Evolutionary conservation across 1,140 invertebrate genomes (phyloP).

Genomic region (Hormaphis cornu): DNA sequence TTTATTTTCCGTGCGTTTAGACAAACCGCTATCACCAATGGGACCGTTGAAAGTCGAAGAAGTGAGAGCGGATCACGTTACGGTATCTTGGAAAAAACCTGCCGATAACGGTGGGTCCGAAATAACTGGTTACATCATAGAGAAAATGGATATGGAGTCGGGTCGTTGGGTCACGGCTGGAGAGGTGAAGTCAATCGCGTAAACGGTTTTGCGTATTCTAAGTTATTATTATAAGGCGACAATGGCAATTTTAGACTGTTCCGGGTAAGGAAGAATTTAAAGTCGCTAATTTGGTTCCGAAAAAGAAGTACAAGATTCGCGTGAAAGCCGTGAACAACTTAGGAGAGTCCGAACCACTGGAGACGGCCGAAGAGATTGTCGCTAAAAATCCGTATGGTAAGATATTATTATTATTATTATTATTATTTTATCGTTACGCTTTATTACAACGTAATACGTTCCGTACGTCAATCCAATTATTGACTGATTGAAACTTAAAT

Average conservation of each 20-base stretch:
- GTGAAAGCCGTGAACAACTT: constrained; percentile 98
- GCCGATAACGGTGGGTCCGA: constrained; percentile 87
- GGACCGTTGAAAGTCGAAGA: constrained; percentile 81
- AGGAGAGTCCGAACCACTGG: constrained; percentile 90
- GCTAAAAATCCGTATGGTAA: constrained; percentile 94
- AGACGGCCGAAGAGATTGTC: constrained; percentile 74
- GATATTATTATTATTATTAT: background rate
- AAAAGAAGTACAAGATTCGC: constrained; percentile 96
- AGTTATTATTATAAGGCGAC: background rate
- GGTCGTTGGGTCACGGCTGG: constrained; percentile 86
- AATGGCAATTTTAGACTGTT: constrained; percentile 37
- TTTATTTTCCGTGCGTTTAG: constrained; percentile 42
- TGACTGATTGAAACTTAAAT: too few relatives aligned
- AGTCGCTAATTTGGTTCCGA: constrained; percentile 86
- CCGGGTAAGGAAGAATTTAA: constrained; percentile 70
- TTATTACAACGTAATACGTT: constrained; percentile 10
- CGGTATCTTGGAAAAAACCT: constrained; percentile 89
- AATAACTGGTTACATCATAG: constrained; percentile 89
- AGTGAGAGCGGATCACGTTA: constrained; percentile 81
- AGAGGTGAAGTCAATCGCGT: constrained; percentile 50
- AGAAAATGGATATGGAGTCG: constrained; percentile 92
- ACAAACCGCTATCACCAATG: constrained; percentile 73
- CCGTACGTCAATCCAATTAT: background rate
- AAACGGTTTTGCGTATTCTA: background rate
- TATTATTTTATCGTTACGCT: background rate